Percentiles rank a stretch among this genome's conserved stretches.
Conservation (phyloP, 1,140 invertebrate genomes). For the Macrotrachela quadricornifera region DNA sequence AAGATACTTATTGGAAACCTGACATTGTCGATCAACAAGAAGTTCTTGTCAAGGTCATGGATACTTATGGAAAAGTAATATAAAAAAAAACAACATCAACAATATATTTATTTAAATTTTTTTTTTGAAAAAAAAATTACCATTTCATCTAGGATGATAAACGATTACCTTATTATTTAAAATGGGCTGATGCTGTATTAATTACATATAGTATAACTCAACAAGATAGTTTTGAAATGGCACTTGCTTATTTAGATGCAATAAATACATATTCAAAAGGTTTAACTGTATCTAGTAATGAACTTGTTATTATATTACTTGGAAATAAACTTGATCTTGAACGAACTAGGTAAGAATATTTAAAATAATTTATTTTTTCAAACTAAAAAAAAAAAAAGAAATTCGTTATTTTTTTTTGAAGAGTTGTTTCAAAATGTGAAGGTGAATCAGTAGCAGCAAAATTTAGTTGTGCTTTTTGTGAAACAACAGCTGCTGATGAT, state of each 20-base stretch:
- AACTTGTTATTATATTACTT: slow-evolving; percentile 13
- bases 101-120: neutral
- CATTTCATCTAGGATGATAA: neutral
- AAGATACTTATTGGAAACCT: slow-evolving; percentile 31
- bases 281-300: slow-evolving; percentile 16
- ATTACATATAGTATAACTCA: slow-evolving; percentile 30
- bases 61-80: slow-evolving; percentile 30
- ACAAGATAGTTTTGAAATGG: slow-evolving; percentile 24
- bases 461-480: slow-evolving; percentile 24
- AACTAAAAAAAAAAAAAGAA: neutral
- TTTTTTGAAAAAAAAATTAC: neutral
- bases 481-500: slow-evolving; percentile 28
- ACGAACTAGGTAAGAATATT: slow-evolving; percentile 25
- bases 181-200: slow-evolving; percentile 31
- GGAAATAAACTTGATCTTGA: slow-evolving; percentile 34
- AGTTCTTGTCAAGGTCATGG: slow-evolving; percentile 29
- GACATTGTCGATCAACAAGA: slow-evolving; percentile 26
- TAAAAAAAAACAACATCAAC: no score
- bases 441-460: slow-evolving; percentile 18
- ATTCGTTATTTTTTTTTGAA: slow-evolving; percentile 11
- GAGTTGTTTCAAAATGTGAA: slow-evolving; percentile 25
- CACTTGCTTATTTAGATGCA: slow-evolving; percentile 22
- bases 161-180: slow-evolving; percentile 18
- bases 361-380: neutral
- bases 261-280: slow-evolving; percentile 23